These are phyloP conservation scores for Malurus splendens DNA, from an alignment of 2,797 vertebrate species.

Conservation along the genomic window DNA sequence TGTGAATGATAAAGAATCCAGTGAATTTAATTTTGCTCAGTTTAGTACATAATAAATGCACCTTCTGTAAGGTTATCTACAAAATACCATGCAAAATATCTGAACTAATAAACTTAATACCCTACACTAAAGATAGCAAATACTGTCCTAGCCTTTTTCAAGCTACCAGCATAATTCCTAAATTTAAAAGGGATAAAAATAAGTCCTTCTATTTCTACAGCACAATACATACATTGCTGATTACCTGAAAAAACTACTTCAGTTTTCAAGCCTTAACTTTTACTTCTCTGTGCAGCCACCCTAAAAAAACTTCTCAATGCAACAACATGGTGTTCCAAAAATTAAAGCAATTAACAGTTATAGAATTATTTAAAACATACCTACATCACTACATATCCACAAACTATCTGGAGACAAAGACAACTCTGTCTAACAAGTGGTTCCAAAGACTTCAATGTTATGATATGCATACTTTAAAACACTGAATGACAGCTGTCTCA, in stretches of 20 bases:
- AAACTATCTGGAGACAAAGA: constrained; percentile 64
- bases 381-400: constrained; percentile 59
- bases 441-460: constrained; percentile 67
- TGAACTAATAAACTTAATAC: constrained; percentile 65
- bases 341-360: constrained; percentile 61
- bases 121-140: constrained; percentile 69
- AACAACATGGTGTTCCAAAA: constrained; percentile 62
- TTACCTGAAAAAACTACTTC: constrained; percentile 67
- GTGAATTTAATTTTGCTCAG: constrained; percentile 67
- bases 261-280: constrained; percentile 64
- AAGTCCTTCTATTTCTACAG: constrained; percentile 67
- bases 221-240: constrained; percentile 73
- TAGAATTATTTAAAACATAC: constrained; percentile 58
- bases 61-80: constrained; percentile 70
- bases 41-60: constrained; percentile 72
- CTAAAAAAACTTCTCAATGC: constrained; percentile 60
- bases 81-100: constrained; percentile 77
- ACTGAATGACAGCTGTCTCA: constrained; percentile 61
- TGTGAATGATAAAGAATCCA: constrained; percentile 79
- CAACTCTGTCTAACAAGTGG: constrained; percentile 64
- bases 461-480: constrained; percentile 67
- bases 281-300: constrained; percentile 55
- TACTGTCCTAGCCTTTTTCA: constrained; percentile 63
- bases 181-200: constrained; percentile 63
- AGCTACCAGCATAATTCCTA: constrained; percentile 59